Conservation (phyloP, 2,888 invertebrate species). For the Octodonta nipae region DNA sequence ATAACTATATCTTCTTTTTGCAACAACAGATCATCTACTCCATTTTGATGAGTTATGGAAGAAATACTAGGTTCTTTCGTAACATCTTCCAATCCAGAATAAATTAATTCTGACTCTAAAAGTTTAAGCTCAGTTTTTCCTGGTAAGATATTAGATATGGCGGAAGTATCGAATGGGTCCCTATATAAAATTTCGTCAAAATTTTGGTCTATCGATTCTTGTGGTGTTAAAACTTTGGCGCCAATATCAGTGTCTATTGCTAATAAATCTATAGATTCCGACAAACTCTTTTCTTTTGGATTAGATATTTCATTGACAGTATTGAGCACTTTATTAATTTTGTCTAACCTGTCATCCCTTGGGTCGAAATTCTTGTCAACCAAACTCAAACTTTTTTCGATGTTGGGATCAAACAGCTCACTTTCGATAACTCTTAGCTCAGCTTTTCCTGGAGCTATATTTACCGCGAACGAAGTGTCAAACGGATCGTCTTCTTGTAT, state of each 20-base stretch:
- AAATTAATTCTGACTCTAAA: constrained; percentile 59
- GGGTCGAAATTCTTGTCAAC: constrained; percentile 54
- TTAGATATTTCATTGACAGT: constrained; percentile 34
- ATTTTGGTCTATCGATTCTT: constrained; percentile 30
- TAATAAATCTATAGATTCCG: constrained; percentile 31
- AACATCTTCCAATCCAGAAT: constrained; percentile 28
- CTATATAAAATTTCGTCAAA: constrained; percentile 35
- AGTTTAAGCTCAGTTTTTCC: constrained; percentile 68
- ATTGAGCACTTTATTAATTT: constrained; percentile 28
- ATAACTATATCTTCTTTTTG: constrained; percentile 25
- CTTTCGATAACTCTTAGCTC: constrained; percentile 45
- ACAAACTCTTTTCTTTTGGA: constrained; percentile 16
- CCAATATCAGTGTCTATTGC: constrained; percentile 46
- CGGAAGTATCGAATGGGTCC: constrained; percentile 79
- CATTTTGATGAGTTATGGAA: no score
- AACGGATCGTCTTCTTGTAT: constrained; percentile 48
- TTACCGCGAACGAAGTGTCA: constrained; percentile 49
- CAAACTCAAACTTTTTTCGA: constrained; percentile 37
- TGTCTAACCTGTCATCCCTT: constrained; percentile 32
- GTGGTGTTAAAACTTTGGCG: constrained; percentile 57
- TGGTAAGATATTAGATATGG: constrained; percentile 61
- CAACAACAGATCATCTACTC: constrained; percentile 24
- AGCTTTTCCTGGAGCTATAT: constrained; percentile 41
- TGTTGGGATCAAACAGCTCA: constrained; percentile 33
- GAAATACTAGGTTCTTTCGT: no score